Evolutionary conservation across 2,888 invertebrate genomes (phyloP), one percentile per base, ranked within the genome.

Genomic region (Ectemnius lituratus): DNA sequence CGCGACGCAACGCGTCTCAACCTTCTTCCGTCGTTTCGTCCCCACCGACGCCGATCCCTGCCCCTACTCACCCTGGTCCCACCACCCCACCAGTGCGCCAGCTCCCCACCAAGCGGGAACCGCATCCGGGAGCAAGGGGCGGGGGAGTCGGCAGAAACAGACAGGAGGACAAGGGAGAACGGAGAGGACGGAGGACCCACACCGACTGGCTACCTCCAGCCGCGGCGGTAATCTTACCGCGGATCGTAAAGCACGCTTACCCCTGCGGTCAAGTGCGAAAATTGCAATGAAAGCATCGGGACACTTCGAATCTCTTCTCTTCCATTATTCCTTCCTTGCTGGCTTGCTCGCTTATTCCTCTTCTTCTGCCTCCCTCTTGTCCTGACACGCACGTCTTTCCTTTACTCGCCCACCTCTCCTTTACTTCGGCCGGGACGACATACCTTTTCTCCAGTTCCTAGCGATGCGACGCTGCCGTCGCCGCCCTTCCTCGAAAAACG

Each of bases 191-290:
- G 23, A 52, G 52, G n/a, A 37, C 52, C 52, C n/a, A 52, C 52
- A 16, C 52, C 16, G 52, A 14, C 16, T 52, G n/a, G 52, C 52
- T 74, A 66, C 76, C 62, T 18, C 45, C 70, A 62, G 67, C 81
- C 52, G 57, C 67, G 81, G 63, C 63, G 79, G 75, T 81, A 84
- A 84, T 84, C 81, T 84, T 84, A 80, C 78, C 82, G 80, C 75
- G 83, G 75, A 75, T 81, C 83, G 78, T 82, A 81, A 81, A 83
- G 80, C 80, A 82, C 79, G 80, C 83, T 84, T 82, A 75, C 80
- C 80, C 80, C 82, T 79, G 79, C 82, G 84, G 83, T 84, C 84
- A 83, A 84, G 85, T 86, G 84, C 83, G 84, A 85, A 85, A 84
- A 84, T 86, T 81, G 81, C 84, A 79, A 85, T 80, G 81, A 83